These are phyloP conservation scores for Temnothorax curvispinosus DNA, from an alignment of 1,140 invertebrate genomes.

Conservation along the genomic window DNA sequence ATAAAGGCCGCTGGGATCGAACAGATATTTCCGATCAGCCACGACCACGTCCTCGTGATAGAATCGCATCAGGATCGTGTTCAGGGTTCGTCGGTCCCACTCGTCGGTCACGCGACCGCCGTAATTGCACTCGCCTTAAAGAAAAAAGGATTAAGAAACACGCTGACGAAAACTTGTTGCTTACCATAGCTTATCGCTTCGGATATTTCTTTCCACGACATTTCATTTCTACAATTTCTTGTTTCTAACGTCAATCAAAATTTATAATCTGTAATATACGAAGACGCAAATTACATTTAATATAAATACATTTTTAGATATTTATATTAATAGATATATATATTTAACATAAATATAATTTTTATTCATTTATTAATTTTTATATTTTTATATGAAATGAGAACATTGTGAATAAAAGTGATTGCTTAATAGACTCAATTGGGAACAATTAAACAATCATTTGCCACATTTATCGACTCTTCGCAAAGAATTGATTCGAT, in stretches of 20 bases:
- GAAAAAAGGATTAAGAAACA: neutral
- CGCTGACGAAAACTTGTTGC: neutral
- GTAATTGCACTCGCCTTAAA: slow-evolving; percentile 96
- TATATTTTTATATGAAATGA: neutral
- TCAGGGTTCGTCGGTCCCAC: slow-evolving; percentile 96
- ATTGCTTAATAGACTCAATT: no score
- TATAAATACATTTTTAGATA: neutral
- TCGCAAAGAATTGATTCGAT: no score
- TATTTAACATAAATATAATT: neutral
- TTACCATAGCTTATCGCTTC: neutral
- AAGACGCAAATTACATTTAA: neutral
- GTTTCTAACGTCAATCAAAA: neutral
- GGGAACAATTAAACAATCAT: no score
- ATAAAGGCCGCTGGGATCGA: slow-evolving; percentile 90
- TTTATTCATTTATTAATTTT: neutral
- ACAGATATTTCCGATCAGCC: slow-evolving; percentile 87
- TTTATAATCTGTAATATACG: neutral
- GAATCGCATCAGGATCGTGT: slow-evolving; percentile 93
- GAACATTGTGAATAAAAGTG: neutral
- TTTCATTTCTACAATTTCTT: neutral
- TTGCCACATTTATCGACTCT: no score
- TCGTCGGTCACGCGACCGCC: slow-evolving; percentile 98
- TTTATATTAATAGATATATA: no score
- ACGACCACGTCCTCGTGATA: slow-evolving; percentile 88
- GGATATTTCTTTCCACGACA: neutral